These are phyloP conservation scores for Melinopterus prodromus DNA, from an alignment of 2,888 invertebrate genomes.

Conservation along the genomic window DNA sequence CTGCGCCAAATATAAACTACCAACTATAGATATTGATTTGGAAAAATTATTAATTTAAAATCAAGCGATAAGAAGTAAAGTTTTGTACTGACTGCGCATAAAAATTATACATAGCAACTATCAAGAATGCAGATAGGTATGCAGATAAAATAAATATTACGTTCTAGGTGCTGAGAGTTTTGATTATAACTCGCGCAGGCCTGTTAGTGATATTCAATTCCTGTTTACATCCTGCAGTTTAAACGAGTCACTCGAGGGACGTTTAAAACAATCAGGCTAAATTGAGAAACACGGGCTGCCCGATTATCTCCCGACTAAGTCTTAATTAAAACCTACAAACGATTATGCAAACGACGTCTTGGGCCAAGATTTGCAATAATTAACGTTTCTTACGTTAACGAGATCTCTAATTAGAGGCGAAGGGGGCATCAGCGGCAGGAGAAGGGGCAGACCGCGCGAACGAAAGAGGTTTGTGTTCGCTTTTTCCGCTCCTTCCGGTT, in stretches of 20 bases:
- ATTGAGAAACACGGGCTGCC: neutral
- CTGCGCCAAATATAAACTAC: too few species aligned
- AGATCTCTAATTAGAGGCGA: conserved; percentile 43
- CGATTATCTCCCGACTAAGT: conserved; percentile 18
- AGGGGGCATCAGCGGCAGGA: neutral
- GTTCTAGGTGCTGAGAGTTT: too few species aligned
- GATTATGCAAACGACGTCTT: conserved; percentile 42
- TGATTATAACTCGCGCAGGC: neutral
- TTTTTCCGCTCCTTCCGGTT: conserved; percentile 1
- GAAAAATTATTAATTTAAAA: too few species aligned
- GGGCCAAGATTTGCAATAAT: conserved; percentile 45
- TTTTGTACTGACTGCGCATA: too few species aligned
- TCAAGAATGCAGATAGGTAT: too few species aligned
- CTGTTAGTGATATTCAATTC: neutral
- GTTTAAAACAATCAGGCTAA: neutral
- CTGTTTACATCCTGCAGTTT: neutral
- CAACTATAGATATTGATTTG: too few species aligned
- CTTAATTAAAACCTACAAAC: conserved; percentile 43
- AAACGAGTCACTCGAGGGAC: conserved; percentile 9
- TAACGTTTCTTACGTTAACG: conserved; percentile 45
- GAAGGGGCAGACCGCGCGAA: neutral
- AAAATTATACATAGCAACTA: too few species aligned
- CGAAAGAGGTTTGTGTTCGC: conserved; percentile 6
- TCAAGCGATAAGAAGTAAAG: too few species aligned
- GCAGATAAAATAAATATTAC: too few species aligned